A percentile compares a stretch with the other conserved stretches of the same genome.
Conservation (phyloP, 2,888 invertebrate species). For the Galerucella pusilla region DNA sequence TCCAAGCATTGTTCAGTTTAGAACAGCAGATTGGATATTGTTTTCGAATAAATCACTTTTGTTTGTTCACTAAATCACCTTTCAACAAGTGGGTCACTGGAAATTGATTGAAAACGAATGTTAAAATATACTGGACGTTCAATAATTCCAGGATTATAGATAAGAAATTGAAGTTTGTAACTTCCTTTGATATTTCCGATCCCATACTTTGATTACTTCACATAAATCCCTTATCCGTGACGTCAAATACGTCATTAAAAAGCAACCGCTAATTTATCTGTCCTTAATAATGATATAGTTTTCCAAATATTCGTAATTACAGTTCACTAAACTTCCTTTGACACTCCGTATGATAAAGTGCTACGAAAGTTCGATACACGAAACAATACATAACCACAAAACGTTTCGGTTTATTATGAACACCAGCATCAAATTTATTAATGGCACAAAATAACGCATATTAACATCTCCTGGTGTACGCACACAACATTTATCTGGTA, state of each 20-base stretch:
- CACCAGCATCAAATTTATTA: constrained; percentile 48
- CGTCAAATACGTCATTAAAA: constrained; percentile 2
- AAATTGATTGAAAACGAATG: constrained; percentile 22
- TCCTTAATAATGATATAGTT: constrained; percentile 17
- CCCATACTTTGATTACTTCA: too few species aligned
- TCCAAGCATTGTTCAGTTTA: constrained; percentile 52
- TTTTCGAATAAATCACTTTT: constrained; percentile 54
- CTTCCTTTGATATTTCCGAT: too few species aligned
- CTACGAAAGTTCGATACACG: constrained; percentile 23
- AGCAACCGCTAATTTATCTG: neutral
- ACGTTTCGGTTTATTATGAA: constrained; percentile 33
- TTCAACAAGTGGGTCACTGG: constrained; percentile 28
- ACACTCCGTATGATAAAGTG: constrained; percentile 23
- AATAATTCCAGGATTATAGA: neutral
- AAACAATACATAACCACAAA: constrained; percentile 40
- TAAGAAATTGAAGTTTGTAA: too few species aligned
- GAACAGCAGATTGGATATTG: constrained; percentile 58
- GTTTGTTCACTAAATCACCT: constrained; percentile 23
- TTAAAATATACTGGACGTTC: neutral
- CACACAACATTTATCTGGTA: constrained; percentile 53
- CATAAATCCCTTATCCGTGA: neutral
- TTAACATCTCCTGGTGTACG: constrained; percentile 52
- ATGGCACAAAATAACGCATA: constrained; percentile 51
- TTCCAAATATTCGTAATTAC: constrained; percentile 17
- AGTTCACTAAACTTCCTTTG: neutral